Evolutionary conservation across 2,888 invertebrate species (phyloP).

Genomic region (Molanna angustata): DNA sequence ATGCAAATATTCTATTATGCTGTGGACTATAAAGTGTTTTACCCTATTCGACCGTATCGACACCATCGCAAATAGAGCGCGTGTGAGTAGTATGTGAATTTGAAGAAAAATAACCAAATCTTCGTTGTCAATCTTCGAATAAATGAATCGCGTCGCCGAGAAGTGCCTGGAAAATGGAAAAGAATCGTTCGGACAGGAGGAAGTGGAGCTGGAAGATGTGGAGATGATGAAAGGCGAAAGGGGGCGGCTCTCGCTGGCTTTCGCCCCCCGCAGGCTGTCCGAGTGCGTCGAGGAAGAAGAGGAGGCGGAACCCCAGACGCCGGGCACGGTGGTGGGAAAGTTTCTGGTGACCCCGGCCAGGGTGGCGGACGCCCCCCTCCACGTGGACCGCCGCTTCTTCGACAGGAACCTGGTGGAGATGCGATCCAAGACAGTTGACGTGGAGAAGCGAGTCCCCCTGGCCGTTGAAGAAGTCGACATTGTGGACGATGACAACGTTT

Average conservation of each 20-base stretch:
- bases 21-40: too few relatives aligned
- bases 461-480: constrained; percentile 50
- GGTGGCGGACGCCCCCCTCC: constrained; percentile 7
- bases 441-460: neutral
- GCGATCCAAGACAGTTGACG: constrained; percentile 6
- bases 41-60: too few relatives aligned
- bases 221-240: constrained; percentile 9
- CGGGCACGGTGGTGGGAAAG: constrained; percentile 21
- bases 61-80: too few relatives aligned
- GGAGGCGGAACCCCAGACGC: constrained; percentile 49
- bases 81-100: too few relatives aligned
- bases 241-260: constrained; percentile 41
- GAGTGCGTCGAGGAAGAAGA: constrained; percentile 84
- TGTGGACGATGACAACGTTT: constrained; percentile 59
- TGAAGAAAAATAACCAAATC: too few relatives aligned
- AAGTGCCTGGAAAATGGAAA: constrained; percentile 8
- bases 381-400: constrained; percentile 29
- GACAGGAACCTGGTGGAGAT: constrained; percentile 28
- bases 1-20: too few relatives aligned
- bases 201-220: constrained; percentile 9
- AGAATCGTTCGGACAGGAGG: constrained; percentile 4
- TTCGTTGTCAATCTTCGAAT: too few relatives aligned
- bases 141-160: constrained; percentile 19
- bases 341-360: constrained; percentile 28
- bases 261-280: constrained; percentile 64